Evolutionary conservation across 2,797 vertebrate genomes (phyloP).

Genomic region (Sebastes umbrosus): DNA sequence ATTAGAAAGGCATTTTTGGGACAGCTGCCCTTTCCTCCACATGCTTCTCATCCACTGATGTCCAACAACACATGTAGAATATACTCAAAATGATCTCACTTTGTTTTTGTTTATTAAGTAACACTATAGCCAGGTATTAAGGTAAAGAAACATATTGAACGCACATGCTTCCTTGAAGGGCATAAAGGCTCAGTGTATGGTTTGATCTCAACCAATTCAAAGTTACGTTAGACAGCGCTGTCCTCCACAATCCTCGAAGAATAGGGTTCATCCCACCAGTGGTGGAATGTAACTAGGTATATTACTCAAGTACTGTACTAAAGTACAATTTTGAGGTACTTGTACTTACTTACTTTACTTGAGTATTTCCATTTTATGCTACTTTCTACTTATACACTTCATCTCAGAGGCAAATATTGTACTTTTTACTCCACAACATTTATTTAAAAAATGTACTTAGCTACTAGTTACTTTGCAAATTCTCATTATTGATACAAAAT

Average conservation of each 20-base stretch:
- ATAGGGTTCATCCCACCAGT: not conserved
- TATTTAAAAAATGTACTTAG: no score
- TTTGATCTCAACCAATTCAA: not conserved
- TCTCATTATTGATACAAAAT: no score
- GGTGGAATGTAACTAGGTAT: no score
- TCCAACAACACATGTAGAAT: conserved; percentile 39
- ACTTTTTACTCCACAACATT: no score
- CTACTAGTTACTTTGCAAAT: no score
- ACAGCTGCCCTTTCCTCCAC: conserved; percentile 71
- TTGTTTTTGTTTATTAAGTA: not conserved
- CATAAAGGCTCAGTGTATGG: not conserved
- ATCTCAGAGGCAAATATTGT: no score
- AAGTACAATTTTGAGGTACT: no score
- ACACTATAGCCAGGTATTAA: not conserved
- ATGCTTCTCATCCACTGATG: conserved; percentile 51
- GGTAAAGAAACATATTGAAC: not conserved
- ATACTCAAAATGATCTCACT: not conserved
- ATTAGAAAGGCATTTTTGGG: conserved; percentile 73
- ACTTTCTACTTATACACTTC: no score
- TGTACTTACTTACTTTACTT: no score
- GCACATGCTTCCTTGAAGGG: not conserved
- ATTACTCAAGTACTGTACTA: no score
- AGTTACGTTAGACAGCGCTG: not conserved
- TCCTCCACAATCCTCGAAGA: not conserved
- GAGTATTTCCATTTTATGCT: no score